Base-by-base conservation (phyloP, 1,140 invertebrate species). In the Neuroterus valhalla region DNA sequence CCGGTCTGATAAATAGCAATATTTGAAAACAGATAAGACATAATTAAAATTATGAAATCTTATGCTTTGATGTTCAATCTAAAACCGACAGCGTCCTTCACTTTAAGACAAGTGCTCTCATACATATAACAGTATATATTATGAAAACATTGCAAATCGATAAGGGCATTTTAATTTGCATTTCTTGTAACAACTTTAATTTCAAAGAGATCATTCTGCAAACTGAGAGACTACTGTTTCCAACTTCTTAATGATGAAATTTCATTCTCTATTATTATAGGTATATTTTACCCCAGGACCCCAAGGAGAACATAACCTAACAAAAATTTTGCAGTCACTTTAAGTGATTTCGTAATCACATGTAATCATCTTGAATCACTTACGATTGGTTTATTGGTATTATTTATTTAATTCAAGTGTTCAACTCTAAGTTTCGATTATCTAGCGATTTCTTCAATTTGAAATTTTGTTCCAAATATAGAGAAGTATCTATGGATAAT, bases 1-100 rank as follows among this genome's bases (percentile, higher is more conserved):
- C 68, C 69, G 26, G 52, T 55, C 15, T 26, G 52, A 55, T 55
- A 55, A 55, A 55, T 55, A 31, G 4, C 0, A 55, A 12, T 3
- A 23, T 55, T 55, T 26, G 52, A 55, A 55, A 26, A 11, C 19
- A 21, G 52, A 55, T 55, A 55, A 31, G 23, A 55, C 21, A 23
- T 55, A 55, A 55, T 55, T 26, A 55, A 55, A 26, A 55, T 55
- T 55, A 55, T 55, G 52, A 55, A 55, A 55, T 55, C 17, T 21
- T 21, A 55, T 48, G 2, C 4, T 48, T 19, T 48, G n/a, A n/a
- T 8, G n/a, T 48, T 48, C n/a, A 17, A 17, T 15, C 17, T 48
- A 19, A 17, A 17, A 48, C 46, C 1, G 17, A 19, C 4, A 19
- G 15, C 17, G 46, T 15, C 46, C 6, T 48, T 38, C 31, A 38